Conservation (phyloP, 2,888 invertebrate species). For the Caenorhabditis uteleia region DNA sequence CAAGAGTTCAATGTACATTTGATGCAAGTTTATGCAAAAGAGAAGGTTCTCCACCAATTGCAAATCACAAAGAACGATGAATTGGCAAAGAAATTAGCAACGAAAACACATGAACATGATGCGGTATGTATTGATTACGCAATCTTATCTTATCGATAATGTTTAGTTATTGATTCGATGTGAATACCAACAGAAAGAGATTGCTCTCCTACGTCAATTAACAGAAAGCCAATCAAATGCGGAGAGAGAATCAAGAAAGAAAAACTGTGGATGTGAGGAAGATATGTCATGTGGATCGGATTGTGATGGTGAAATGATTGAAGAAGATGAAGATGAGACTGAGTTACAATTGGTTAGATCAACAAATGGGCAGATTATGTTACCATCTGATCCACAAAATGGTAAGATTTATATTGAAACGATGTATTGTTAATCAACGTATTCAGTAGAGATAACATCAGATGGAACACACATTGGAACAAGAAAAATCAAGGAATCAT, state of each 20-base stretch:
- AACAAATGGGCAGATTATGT: conserved; percentile 10
- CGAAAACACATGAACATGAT: conserved; percentile 7
- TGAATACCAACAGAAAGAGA: conserved; percentile 32
- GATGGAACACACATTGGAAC: no score
- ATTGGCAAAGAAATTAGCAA: conserved; percentile 9
- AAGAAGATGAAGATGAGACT: conserved; percentile 12
- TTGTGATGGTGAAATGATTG: conserved; percentile 17
- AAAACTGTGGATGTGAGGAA: conserved; percentile 19
- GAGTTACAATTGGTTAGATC: conserved; percentile 16
- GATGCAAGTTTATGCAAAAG: conserved; percentile 11
- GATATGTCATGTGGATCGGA: conserved; percentile 26
- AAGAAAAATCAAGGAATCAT: no score
- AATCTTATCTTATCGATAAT: background rate
- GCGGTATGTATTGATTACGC: conserved; percentile 3
- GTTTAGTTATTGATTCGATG: conserved; percentile 22
- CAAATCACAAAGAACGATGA: conserved; percentile 9
- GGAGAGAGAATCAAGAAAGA: conserved; percentile 2
- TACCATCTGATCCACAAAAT: no score
- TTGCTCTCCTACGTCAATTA: conserved; percentile 10
- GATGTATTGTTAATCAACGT: no score
- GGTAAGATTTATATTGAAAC: no score
- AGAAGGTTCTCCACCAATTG: conserved; percentile 10
- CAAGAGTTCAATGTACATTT: conserved; percentile 14
- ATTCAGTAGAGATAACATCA: no score
- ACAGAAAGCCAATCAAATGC: background rate